Conservation (phyloP, 2,113 vertebrate genomes). For the Sylvilagus bachmani region DNA sequence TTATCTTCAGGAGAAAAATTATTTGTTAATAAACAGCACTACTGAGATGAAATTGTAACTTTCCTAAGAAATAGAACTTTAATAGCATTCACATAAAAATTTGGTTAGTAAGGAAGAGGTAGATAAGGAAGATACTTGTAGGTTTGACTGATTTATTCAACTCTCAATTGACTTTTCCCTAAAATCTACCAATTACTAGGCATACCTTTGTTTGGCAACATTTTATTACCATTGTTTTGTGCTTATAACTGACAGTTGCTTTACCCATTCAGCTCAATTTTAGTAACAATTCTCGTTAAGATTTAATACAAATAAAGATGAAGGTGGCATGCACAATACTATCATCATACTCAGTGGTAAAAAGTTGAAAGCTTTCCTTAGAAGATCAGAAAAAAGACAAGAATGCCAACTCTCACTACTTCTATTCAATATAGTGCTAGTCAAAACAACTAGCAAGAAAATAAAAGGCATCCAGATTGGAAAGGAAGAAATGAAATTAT, state of each 20-base stretch:
- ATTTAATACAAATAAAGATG: background rate
- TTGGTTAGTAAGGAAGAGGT: background rate
- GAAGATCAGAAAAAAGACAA: background rate
- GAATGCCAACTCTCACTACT: background rate
- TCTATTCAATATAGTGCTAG: background rate
- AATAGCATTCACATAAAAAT: background rate
- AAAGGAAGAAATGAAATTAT: background rate
- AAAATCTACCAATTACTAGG: background rate
- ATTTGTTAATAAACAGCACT: conserved; percentile 6
- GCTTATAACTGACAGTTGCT: conserved; percentile 30
- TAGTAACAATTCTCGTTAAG: conserved; percentile 12
- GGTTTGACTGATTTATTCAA: background rate
- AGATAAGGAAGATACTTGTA: background rate
- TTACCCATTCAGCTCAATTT: conserved; percentile 1
- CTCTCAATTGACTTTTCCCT: background rate
- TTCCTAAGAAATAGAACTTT: background rate
- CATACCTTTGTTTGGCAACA: background rate
- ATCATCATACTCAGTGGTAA: background rate
- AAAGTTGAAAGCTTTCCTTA: background rate
- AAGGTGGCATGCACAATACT: background rate
- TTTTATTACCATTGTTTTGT: conserved; percentile 47
- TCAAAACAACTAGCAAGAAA: background rate
- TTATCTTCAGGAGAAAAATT: background rate
- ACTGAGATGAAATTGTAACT: conserved; percentile 43
- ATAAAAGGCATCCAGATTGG: background rate